A percentile compares a stretch with the other conserved stretches of the same genome.
Evolutionary conservation across 1,140 invertebrate genomes (phyloP).

Genomic region (Atta cephalotes): DNA sequence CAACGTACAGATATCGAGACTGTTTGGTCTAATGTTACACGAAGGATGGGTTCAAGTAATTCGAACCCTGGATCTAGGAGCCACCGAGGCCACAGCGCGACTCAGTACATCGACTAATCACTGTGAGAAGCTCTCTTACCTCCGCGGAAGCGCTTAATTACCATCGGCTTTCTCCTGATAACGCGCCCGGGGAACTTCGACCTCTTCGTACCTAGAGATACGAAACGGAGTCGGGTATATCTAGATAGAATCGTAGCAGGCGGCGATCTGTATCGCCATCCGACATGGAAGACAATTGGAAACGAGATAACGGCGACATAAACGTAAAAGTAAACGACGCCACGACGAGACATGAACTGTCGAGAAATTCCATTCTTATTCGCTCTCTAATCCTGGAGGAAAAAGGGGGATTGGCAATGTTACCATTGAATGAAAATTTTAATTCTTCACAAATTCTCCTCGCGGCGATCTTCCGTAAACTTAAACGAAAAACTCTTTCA

Average conservation of each 20-base stretch:
- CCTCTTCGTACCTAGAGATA: background rate
- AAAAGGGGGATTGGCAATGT: background rate
- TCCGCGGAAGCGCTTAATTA: slow-evolving; percentile 62
- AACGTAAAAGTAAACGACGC: slow-evolving; percentile 71
- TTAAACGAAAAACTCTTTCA: background rate
- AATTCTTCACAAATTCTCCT: background rate
- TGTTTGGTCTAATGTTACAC: slow-evolving; percentile 26
- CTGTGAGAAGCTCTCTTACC: slow-evolving; percentile 47
- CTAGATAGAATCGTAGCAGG: slow-evolving; percentile 66
- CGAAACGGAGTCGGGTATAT: slow-evolving; percentile 49
- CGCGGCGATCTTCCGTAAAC: slow-evolving; percentile 5
- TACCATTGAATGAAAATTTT: slow-evolving; percentile 42
- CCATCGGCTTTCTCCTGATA: slow-evolving; percentile 60
- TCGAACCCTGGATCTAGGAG: slow-evolving; percentile 34
- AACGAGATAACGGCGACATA: slow-evolving; percentile 71
- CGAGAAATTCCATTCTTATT: slow-evolving; percentile 32
- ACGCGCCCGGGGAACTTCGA: slow-evolving; percentile 28
- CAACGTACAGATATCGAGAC: slow-evolving; percentile 42
- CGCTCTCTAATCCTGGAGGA: background rate
- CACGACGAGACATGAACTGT: slow-evolving; percentile 45
- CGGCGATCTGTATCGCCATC: slow-evolving; percentile 68
- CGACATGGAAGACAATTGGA: slow-evolving; percentile 70
- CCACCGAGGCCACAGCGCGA: background rate
- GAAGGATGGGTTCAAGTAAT: slow-evolving; percentile 46
- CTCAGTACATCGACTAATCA: slow-evolving; percentile 32